Base-by-base conservation (phyloP, 2,888 invertebrate species). In the Blastobasis adustella region DNA sequence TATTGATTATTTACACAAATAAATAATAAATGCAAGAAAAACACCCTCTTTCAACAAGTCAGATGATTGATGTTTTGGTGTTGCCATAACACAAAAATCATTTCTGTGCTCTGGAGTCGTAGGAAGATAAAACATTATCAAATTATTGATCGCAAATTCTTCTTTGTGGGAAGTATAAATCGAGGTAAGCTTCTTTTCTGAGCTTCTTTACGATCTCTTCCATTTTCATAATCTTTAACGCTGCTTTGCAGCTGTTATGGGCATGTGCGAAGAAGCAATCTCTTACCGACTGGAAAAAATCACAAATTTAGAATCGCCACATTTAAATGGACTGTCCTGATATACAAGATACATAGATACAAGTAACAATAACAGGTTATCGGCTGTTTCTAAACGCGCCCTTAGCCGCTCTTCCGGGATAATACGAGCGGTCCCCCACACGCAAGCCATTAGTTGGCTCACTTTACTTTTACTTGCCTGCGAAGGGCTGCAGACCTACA, bases 241-340 rank as follows among this genome's bases (percentile, higher is more conserved):
- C 83, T 45, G 89, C 89, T 59, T 82, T 83, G 66, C 86, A 89
- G 57, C 87, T 85, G 62, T 89, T 88, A 57, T 89, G 89, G 1
- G 85, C 77, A 56, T 89, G 89, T 39, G 82, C 82, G 63, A 89
- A 89, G 65, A 85, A 89, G 58, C 89, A 89, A 61, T 89, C 89
- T 54, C 89, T 73, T 38, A 88, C 76, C n/a, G 89, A 79, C 89
- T 89, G 75, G 40, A 60, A 61, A 56, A 58, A 47, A 49, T 46
- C n/a, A 49, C 8, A 5, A 38, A 46, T 45, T 38, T 39, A 41
- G n/a, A 45, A 40, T 36, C 46, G 40, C 10, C 46, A 41, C 6
- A 44, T 40, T n/a, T 10, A 47, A 9, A 36, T 36, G 37, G 0
- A 9, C 23, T 23, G 23, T 23, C 23, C 23, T 23, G n/a, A n/a